These are phyloP conservation scores for Bombus superbus DNA, from an alignment of 1,140 invertebrate species.

Conservation along the genomic window DNA sequence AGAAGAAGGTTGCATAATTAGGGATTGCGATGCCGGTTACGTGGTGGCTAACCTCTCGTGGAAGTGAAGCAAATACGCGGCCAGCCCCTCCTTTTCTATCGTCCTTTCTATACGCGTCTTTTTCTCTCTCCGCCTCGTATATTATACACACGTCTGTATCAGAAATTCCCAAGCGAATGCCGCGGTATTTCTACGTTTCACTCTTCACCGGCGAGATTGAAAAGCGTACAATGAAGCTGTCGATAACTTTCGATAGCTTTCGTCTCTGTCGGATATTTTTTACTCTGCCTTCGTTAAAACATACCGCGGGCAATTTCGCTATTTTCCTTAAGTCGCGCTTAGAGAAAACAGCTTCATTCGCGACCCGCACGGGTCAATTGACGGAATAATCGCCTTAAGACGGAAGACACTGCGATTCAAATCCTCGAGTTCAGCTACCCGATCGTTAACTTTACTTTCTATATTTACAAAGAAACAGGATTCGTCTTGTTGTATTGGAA, in stretches of 20 bases:
- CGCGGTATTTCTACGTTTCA: slow-evolving; percentile 32
- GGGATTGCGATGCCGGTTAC: slow-evolving; percentile 72
- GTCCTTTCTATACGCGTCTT: slow-evolving; percentile 44
- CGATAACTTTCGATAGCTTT: slow-evolving; percentile 10
- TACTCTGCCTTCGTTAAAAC: neutral
- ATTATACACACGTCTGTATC: slow-evolving; percentile 6
- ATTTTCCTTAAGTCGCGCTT: neutral
- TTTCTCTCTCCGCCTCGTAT: neutral
- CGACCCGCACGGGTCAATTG: slow-evolving; percentile 2
- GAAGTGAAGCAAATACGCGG: slow-evolving; percentile 51
- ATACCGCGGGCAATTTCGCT: neutral
- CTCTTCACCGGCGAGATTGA: slow-evolving; percentile 2
- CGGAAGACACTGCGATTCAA: slow-evolving; percentile 10
- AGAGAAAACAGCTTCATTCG: slow-evolving; percentile 6
- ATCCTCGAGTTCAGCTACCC: neutral
- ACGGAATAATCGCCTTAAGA: neutral
- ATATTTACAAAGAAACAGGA: neutral
- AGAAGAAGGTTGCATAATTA: slow-evolving; percentile 74
- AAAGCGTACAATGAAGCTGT: slow-evolving; percentile 14
- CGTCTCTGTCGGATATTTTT: neutral
- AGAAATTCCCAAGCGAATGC: slow-evolving; percentile 48
- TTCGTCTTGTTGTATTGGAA: neutral
- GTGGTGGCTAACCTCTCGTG: slow-evolving; percentile 56
- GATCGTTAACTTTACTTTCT: slow-evolving; percentile 16
- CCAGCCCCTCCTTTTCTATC: slow-evolving; percentile 26